Conservation (phyloP, 2,888 invertebrate genomes). For the Athalia rosae region DNA sequence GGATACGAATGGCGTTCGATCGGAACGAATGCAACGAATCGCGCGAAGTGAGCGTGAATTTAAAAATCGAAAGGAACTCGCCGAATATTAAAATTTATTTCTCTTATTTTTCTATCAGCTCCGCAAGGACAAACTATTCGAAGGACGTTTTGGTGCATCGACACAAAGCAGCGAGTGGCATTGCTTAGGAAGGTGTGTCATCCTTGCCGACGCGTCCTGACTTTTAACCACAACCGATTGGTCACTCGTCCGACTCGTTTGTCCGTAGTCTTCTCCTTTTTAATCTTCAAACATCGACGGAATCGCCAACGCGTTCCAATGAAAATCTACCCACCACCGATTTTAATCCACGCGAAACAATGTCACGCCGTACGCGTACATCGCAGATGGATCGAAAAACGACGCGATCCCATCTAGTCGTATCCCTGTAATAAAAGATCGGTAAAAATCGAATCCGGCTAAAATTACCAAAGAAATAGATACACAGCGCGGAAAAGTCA, state of each 20-base stretch:
- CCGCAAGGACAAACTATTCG: slow-evolving; percentile 33
- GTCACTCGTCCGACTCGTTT: slow-evolving; percentile 21
- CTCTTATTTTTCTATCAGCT: background rate
- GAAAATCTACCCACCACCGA: slow-evolving; percentile 27
- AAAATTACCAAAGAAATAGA: slow-evolving; percentile 2
- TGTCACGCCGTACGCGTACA: too few species aligned
- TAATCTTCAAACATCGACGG: slow-evolving; percentile 19
- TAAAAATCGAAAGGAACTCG: slow-evolving; percentile 2
- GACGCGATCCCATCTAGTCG: too few species aligned
- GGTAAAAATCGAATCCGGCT: slow-evolving; percentile 2
- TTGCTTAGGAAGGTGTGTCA: slow-evolving; percentile 40
- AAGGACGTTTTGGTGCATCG: slow-evolving; percentile 47
- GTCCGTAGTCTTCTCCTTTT: slow-evolving; percentile 13
- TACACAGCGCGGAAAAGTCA: background rate
- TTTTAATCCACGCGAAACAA: background rate
- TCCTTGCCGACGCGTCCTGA: slow-evolving; percentile 31
- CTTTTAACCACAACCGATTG: slow-evolving; percentile 34
- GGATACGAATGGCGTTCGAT: background rate
- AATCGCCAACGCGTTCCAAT: slow-evolving; percentile 37
- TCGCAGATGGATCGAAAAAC: background rate
- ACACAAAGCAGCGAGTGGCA: slow-evolving; percentile 8
- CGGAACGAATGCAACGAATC: slow-evolving; percentile 1
- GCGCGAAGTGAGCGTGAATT: background rate
- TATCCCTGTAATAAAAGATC: background rate
- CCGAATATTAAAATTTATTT: slow-evolving; percentile 2